Percentiles rank a stretch among this genome's conserved stretches.
Evolutionary conservation across 2,888 invertebrate genomes (phyloP).

Genomic region (Mythimna pallens): DNA sequence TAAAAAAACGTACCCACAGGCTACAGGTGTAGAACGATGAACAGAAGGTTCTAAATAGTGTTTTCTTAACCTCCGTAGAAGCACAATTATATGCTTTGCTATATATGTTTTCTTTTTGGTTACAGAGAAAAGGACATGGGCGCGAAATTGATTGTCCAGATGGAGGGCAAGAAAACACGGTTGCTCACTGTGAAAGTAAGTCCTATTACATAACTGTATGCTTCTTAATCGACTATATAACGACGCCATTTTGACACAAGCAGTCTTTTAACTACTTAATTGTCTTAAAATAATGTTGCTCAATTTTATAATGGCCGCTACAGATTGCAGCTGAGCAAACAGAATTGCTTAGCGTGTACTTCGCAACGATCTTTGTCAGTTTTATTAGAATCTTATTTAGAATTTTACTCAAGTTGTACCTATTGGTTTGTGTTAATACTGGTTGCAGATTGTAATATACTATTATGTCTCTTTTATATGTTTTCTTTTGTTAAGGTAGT

Average conservation of each 20-base stretch:
- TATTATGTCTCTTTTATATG: neutral
- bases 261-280: neutral
- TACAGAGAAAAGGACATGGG: constrained; percentile 96
- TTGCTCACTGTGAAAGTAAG: constrained; percentile 94
- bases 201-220: constrained; percentile 45
- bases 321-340: constrained; percentile 12
- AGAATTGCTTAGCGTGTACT: constrained; percentile 3
- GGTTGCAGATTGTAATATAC: neutral
- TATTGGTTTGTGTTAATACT: constrained; percentile 1
- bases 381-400: neutral
- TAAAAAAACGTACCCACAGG: too few species aligned
- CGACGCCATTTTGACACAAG: neutral
- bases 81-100: too few species aligned
- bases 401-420: constrained; percentile 6
- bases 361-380: constrained; percentile 18
- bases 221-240: neutral
- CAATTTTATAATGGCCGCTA: neutral
- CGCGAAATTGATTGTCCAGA: constrained; percentile 95
- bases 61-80: too few species aligned
- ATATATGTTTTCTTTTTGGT: constrained; percentile 73
- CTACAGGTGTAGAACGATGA: too few species aligned
- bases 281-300: constrained; percentile 7
- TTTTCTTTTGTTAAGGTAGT: neutral
- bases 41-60: too few species aligned
- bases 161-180: constrained; percentile 96